Percentiles rank a stretch among this genome's conserved stretches.
Evolutionary conservation across 1,140 invertebrate genomes (phyloP).

Genomic region (Triops cancriformis): DNA sequence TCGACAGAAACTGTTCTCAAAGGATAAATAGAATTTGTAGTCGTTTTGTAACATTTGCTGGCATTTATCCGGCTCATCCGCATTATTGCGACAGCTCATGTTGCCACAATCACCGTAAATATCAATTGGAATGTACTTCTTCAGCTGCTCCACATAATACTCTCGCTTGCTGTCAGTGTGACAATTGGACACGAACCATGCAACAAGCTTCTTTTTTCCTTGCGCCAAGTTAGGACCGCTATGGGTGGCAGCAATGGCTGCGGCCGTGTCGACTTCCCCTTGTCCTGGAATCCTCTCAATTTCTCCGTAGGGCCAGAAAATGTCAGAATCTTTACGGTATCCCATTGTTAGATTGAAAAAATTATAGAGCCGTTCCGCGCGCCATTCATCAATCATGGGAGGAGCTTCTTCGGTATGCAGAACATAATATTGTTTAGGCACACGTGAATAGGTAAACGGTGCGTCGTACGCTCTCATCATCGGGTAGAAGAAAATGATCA

Average conservation of each 20-base stretch:
- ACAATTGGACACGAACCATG: slow-evolving; percentile 60
- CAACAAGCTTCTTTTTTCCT: slow-evolving; percentile 42
- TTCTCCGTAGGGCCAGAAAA: slow-evolving; percentile 27
- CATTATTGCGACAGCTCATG: slow-evolving; percentile 39
- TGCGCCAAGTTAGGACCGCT: slow-evolving; percentile 22
- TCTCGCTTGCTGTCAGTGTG: slow-evolving; percentile 44
- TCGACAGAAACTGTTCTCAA: slow-evolving; percentile 39
- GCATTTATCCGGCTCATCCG: slow-evolving; percentile 34
- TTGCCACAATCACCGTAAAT: slow-evolving; percentile 58
- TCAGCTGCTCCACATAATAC: slow-evolving; percentile 47
- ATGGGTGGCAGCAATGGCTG: neutral
- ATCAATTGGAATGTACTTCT: slow-evolving; percentile 51
- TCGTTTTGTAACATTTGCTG: slow-evolving; percentile 24
- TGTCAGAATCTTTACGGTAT: slow-evolving; percentile 28
- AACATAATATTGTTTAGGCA: slow-evolving; percentile 14
- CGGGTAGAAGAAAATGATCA: slow-evolving; percentile 24
- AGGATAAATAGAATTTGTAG: slow-evolving; percentile 37
- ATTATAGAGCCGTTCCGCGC: slow-evolving; percentile 9
- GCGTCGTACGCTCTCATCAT: neutral
- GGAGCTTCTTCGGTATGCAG: slow-evolving; percentile 15
- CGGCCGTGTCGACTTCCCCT: neutral
- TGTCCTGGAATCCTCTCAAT: slow-evolving; percentile 11
- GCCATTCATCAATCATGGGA: neutral
- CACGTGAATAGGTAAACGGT: slow-evolving; percentile 14
- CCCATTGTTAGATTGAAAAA: slow-evolving; percentile 28